Evolutionary conservation across 2,888 invertebrate genomes (phyloP), one percentile per base, ranked within the genome.

Genomic region (Lucinisca nassula): DNA sequence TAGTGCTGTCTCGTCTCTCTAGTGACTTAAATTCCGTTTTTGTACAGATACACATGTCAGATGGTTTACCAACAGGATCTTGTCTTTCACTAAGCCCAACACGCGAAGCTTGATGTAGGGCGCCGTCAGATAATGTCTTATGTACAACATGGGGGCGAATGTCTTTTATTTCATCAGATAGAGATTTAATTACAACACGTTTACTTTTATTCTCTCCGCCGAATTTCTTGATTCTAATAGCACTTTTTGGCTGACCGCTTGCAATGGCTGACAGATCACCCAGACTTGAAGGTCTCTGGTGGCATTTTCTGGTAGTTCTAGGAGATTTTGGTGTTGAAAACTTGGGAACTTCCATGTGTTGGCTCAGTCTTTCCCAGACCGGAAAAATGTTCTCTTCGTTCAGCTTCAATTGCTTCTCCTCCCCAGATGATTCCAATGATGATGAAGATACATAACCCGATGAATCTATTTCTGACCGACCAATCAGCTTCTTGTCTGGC

Each of bases 361-460:
- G 45, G 10, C 77, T 51, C 83, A 70, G 85, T 49, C 75, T 77
- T 24, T 79, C 85, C 89, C 89, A 89, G 49, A 89, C 76, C 35
- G 77, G 67, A 58, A 87, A 85, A 12, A 89, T 84, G 37, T 89
- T 89, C 51, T 83, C 78, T n/a, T 85, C 89, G 40, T 87, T 89
- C 17, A 77, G 78, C 8, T 77, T 45, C 38, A 89, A 74, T 75
- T 84, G 79, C 45, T 78, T 89, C 45, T 89, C 87, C 49, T 89
- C 89, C 67, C 84, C 85, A 3, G 87, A 78, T 6, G 86, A 87
- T 40, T 89, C 89, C 35, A 89, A 80, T n/a, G 89, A 89, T 32
- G 89, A 89, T 24, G 89, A 82, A 6, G 89, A 89, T n/a, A 87
- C 24, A 35, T 87, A 89, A 10, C 89, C 89, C 32, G 87, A 87